These are phyloP conservation scores for Oscheius myriophilus DNA, from an alignment of 2,888 invertebrate species.

Conservation along the genomic window DNA sequence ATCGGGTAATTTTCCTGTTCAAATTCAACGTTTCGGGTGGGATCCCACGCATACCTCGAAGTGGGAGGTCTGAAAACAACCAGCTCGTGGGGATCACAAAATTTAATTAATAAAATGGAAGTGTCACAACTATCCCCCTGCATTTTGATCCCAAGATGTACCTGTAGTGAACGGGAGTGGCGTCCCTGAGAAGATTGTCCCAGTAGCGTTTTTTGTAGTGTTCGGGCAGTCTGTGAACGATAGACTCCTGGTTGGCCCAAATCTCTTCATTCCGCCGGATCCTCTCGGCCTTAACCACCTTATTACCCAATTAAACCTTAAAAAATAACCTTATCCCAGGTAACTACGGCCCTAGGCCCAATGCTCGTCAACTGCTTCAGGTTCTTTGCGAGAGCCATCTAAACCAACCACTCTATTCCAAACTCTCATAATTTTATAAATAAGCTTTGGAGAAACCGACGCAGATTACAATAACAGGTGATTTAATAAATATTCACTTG, in stretches of 20 bases:
- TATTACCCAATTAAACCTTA: neutral
- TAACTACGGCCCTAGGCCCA: slow-evolving; percentile 57
- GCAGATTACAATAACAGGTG: neutral
- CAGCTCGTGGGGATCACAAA: too few species aligned
- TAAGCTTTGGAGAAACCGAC: neutral
- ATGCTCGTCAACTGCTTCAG: slow-evolving; percentile 55
- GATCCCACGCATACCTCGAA: slow-evolving; percentile 53
- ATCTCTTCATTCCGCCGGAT: slow-evolving; percentile 67
- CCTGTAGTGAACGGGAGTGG: slow-evolving; percentile 72
- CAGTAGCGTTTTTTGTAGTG: slow-evolving; percentile 67
- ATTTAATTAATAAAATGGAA: neutral
- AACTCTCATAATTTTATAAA: neutral
- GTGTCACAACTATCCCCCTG: neutral
- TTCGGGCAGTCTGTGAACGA: slow-evolving; percentile 67
- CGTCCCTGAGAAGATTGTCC: slow-evolving; percentile 65
- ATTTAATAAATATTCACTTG: slow-evolving; percentile 18
- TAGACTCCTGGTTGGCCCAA: slow-evolving; percentile 63
- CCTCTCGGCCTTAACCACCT: slow-evolving; percentile 46
- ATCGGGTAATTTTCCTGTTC: slow-evolving; percentile 58
- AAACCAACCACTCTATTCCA: neutral
- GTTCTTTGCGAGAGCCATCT: slow-evolving; percentile 62
- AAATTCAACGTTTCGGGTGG: slow-evolving; percentile 51
- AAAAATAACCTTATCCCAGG: slow-evolving; percentile 61
- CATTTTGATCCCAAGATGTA: slow-evolving; percentile 1
- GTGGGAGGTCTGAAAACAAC: slow-evolving; percentile 51